Evolutionary conservation across 2,797 vertebrate genomes (phyloP).

Genomic region (Rhodeus uyekii): DNA sequence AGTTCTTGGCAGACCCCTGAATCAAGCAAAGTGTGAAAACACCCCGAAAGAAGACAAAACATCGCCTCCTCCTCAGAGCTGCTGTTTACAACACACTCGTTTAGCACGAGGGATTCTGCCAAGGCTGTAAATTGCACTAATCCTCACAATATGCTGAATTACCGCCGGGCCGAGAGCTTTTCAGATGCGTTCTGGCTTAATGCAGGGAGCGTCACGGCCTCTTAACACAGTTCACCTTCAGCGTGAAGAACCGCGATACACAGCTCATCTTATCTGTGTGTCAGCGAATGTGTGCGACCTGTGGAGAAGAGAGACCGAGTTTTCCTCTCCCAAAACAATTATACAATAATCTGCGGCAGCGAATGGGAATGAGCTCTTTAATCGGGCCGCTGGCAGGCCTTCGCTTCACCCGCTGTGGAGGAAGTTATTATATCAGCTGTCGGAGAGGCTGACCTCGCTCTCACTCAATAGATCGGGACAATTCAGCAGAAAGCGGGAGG

Average conservation of each 20-base stretch:
- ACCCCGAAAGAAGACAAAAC: slow-evolving; percentile 8
- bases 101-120: slow-evolving; percentile 8
- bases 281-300: slow-evolving; percentile 52
- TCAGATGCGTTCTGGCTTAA: slow-evolving; percentile 5
- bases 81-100: slow-evolving; percentile 11
- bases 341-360: slow-evolving; percentile 75
- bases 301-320: slow-evolving; percentile 59
- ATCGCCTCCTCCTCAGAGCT: not conserved
- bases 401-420: slow-evolving; percentile 64
- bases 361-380: slow-evolving; percentile 75
- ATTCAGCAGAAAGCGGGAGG: slow-evolving; percentile 19
- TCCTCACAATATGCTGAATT: slow-evolving; percentile 3
- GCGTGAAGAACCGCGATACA: slow-evolving; percentile 57
- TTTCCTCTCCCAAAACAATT: slow-evolving; percentile 75
- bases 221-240: slow-evolving; percentile 58
- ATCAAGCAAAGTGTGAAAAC: slow-evolving; percentile 14
- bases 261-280: slow-evolving; percentile 54
- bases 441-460: slow-evolving; percentile 65
- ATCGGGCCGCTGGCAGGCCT: slow-evolving; percentile 67
- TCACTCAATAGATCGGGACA: slow-evolving; percentile 44
- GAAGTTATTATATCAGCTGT: slow-evolving; percentile 69
- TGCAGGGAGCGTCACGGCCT: slow-evolving; percentile 1
- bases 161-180: not conserved
- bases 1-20: not conserved
- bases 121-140: slow-evolving; percentile 11